Evolutionary conservation across 2,888 invertebrate genomes (phyloP), one percentile per base, ranked within the genome.

Genomic region (Cristatella mucedo): DNA sequence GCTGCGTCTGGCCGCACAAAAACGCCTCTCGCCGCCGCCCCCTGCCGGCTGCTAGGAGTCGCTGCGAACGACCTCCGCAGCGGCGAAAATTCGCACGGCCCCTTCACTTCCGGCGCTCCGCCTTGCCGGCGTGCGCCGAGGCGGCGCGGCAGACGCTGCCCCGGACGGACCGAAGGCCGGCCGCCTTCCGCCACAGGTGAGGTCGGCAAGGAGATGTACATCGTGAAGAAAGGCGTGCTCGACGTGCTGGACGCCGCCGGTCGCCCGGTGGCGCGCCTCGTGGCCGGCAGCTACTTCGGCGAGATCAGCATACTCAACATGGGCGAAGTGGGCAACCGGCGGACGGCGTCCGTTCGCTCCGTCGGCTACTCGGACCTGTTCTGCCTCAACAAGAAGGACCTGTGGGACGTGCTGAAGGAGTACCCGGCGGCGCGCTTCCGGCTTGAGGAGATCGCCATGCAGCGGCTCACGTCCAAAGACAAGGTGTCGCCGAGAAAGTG

Each of bases 181-280:
- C n/a, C n/a, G n/a, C n/a, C n/a, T n/a, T n/a, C n/a, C n/a, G n/a
- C n/a, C 68, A 1, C 74, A 93, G 93, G 93, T 58, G 93, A 95
- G 73, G 91, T 95, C 50, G 93, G 93, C 52, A 93, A 93, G 70
- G 93, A 93, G 72, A 95, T 95, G 93, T 95, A 95, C 74, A 93
- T 95, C 73, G 93, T 95, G 54, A 93, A 89, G 71, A 75, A 91
- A 55, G 93, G 95, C n/a, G 49, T 59, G 9, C 51, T 66, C 3
- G 63, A 66, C 38, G 66, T 66, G 16, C 62, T 66, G 3, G 59
- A 87, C 82, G 74, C 93, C 85, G 67, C 89, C 85, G 53, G 87
- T 80, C 58, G 85, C 70, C 89, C 93, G 52, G 75, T 95, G 69
- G 93, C 93, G 59, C 91, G 89, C 51, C 76, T 95, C 63, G 86